Evolutionary conservation across 2,888 invertebrate genomes (phyloP).

Genomic region (Cylindroiulus punctatus): DNA sequence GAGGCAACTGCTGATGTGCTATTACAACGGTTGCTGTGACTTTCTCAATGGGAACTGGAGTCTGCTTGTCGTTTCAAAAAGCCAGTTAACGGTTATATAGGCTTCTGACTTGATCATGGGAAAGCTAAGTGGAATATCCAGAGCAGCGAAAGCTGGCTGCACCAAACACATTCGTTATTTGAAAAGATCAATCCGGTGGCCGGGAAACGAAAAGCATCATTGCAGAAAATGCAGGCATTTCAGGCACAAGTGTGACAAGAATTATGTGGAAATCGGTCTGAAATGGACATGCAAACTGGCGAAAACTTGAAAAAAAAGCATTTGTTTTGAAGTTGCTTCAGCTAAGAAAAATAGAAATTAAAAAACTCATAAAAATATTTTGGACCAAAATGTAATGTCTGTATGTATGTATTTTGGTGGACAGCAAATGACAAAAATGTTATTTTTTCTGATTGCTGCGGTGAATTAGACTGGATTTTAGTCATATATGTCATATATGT

Average conservation of each 20-base stretch:
- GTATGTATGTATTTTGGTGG: too few relatives aligned
- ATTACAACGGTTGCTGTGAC: not conserved
- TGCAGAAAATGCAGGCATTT: slow-evolving; percentile 21
- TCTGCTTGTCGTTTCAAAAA: not conserved
- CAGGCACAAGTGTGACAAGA: slow-evolving; percentile 17
- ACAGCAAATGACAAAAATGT: too few relatives aligned
- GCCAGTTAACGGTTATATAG: not conserved
- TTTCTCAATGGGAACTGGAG: not conserved
- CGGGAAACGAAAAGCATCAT: not conserved
- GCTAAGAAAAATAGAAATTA: too few relatives aligned
- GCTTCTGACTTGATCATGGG: slow-evolving; percentile 26
- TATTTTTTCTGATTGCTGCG: too few relatives aligned
- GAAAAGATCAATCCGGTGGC: slow-evolving; percentile 12
- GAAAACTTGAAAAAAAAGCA: not conserved
- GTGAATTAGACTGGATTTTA: too few relatives aligned
- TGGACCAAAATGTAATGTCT: too few relatives aligned
- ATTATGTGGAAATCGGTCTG: slow-evolving; percentile 22
- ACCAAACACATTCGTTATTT: slow-evolving; percentile 20
- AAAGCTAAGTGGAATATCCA: slow-evolving; percentile 26
- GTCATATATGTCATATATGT: too few relatives aligned
- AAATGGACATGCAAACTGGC: too few relatives aligned
- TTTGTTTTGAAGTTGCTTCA: too few relatives aligned
- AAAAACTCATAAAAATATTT: too few relatives aligned
- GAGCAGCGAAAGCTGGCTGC: slow-evolving; percentile 3
- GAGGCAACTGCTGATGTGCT: not conserved